These are phyloP conservation scores for Oxyteleia sp. DNA, from an alignment of 2,888 invertebrate species.

Conservation along the genomic window DNA sequence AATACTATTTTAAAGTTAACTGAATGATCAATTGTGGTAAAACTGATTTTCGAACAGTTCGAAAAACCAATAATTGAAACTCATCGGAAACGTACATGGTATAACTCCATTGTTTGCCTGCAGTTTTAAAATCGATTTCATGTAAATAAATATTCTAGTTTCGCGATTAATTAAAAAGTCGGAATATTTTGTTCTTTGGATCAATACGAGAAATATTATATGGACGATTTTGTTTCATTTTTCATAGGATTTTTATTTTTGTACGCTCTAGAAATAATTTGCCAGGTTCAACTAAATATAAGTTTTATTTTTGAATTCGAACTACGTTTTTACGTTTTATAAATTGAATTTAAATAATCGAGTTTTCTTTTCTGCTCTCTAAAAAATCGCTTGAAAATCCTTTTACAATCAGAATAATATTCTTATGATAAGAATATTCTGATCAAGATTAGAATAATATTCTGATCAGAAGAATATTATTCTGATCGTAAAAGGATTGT, in stretches of 20 bases:
- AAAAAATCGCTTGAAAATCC: too few relatives aligned
- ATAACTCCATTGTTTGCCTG: conserved; percentile 21
- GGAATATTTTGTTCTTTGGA: not conserved
- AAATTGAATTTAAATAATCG: too few relatives aligned
- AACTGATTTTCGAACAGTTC: conserved; percentile 47
- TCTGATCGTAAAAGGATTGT: too few relatives aligned
- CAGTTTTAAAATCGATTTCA: conserved; percentile 20
- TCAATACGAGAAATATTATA: not conserved
- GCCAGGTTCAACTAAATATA: not conserved
- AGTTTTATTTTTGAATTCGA: too few relatives aligned
- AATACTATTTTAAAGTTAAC: conserved; percentile 54
- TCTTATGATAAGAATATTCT: too few relatives aligned
- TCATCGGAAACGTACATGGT: conserved; percentile 32
- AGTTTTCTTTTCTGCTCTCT: too few relatives aligned
- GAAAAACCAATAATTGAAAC: conserved; percentile 53
- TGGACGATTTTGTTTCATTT: not conserved
- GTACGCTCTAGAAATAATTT: not conserved
- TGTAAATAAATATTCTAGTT: conserved; percentile 18
- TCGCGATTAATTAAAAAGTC: conserved; percentile 2
- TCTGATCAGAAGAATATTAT: too few relatives aligned
- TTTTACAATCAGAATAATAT: too few relatives aligned
- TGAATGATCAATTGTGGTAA: conserved; percentile 46
- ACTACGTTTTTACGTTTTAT: too few relatives aligned
- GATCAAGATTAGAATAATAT: too few relatives aligned
- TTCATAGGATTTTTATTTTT: not conserved